phyloP scores from a whole-genome alignment of 2,888 invertebrate genomes.

The Euzetes globulus region DNA sequence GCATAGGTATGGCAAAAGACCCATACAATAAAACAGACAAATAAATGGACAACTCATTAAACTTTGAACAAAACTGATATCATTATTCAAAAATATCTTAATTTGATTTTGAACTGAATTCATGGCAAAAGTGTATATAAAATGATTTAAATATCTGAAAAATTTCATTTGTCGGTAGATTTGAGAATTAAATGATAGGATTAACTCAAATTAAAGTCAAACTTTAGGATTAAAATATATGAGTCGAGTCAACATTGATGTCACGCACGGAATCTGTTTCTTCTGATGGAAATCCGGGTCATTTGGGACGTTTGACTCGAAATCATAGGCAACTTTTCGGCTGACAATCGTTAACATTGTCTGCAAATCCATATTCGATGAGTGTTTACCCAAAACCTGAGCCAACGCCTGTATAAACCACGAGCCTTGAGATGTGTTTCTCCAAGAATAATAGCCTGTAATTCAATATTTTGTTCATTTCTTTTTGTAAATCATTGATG shows the following conservation, averaged over 20 bases:
- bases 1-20: not conserved
- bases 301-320: constrained; percentile 59
- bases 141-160: not conserved
- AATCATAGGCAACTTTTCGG: constrained; percentile 70
- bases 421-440: constrained; percentile 51
- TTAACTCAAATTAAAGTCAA: not conserved
- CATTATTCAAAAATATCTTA: not conserved
- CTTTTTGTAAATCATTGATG: constrained; percentile 40
- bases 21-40: constrained; percentile 7
- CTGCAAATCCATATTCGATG: constrained; percentile 67
- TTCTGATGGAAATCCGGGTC: constrained; percentile 71
- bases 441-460: constrained; percentile 40
- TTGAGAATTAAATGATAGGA: not conserved
- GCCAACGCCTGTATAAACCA: constrained; percentile 92
- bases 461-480: not conserved
- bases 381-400: constrained; percentile 66
- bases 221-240: constrained; percentile 56
- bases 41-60: not conserved
- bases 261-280: constrained; percentile 87
- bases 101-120: not conserved
- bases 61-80: not conserved
- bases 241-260: constrained; percentile 78
- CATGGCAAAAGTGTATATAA: not conserved
- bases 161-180: not conserved
- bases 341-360: constrained; percentile 70